Percentiles rank a stretch among this genome's conserved stretches.
phyloP scores from a whole-genome alignment of 2,888 invertebrate genomes.

The Chloroclysta siterata region DNA sequence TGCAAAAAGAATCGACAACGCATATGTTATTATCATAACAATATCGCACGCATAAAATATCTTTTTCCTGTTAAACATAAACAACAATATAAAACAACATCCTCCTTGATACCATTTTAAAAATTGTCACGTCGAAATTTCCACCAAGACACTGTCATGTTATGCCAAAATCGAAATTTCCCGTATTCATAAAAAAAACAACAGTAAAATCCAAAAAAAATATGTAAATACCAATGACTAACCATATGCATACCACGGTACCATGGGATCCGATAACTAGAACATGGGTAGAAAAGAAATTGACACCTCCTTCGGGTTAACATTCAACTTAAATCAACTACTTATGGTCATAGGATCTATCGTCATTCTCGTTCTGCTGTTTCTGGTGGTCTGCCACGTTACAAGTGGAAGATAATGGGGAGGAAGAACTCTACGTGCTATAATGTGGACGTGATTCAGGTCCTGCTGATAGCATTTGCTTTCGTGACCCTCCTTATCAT shows the following conservation, averaged over 20 bases:
- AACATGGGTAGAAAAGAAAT: slow-evolving; percentile 46
- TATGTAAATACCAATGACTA: not conserved
- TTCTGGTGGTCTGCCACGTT: slow-evolving; percentile 68
- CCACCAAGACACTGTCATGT: not conserved
- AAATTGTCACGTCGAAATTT: not conserved
- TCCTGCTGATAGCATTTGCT: slow-evolving; percentile 63
- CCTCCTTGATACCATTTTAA: slow-evolving; percentile 4
- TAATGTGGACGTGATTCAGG: slow-evolving; percentile 59
- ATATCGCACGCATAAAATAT: no score
- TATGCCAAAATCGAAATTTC: slow-evolving; percentile 11
- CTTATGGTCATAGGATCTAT: slow-evolving; percentile 68
- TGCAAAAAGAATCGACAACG: no score
- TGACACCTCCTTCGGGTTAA: slow-evolving; percentile 45
- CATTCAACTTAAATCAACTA: slow-evolving; percentile 66
- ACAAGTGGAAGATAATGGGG: slow-evolving; percentile 59
- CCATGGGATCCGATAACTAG: slow-evolving; percentile 39
- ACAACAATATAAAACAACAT: not conserved
- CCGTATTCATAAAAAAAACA: not conserved
- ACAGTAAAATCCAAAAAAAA: slow-evolving; percentile 21
- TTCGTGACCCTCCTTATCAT: slow-evolving; percentile 65
- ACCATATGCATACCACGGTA: slow-evolving; percentile 30
- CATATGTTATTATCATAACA: no score
- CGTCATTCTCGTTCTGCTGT: slow-evolving; percentile 64
- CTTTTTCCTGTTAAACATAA: not conserved
- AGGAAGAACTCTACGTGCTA: slow-evolving; percentile 44